phyloP scores from a whole-genome alignment of 1,140 invertebrate genomes.

The Temnothorax curvispinosus region DNA sequence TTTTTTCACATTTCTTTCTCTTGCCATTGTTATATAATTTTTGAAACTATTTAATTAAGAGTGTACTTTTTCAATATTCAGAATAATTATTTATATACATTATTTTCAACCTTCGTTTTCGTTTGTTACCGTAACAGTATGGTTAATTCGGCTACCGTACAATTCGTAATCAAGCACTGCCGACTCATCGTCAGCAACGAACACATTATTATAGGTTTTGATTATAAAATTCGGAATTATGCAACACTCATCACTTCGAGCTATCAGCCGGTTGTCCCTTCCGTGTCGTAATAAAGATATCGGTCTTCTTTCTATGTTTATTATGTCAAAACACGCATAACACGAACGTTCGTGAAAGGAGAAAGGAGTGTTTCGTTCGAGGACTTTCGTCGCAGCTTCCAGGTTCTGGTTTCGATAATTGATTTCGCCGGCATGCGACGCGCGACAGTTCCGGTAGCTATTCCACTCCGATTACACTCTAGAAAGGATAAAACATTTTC shows the following conservation, averaged over 20 bases:
- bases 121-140: background rate
- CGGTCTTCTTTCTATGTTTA: background rate
- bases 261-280: background rate
- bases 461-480: background rate
- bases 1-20: background rate
- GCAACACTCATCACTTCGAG: background rate
- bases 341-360: background rate
- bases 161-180: background rate
- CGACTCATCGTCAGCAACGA: background rate
- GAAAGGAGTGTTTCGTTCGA: constrained; percentile 7
- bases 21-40: background rate
- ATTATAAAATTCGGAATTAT: background rate
- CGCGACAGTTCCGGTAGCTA: background rate
- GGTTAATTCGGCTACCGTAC: background rate
- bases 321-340: constrained; percentile 13
- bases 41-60: background rate
- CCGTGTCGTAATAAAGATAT: background rate
- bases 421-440: background rate
- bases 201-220: background rate
- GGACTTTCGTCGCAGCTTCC: background rate
- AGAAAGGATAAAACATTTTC: constrained; percentile 26
- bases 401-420: constrained; percentile 24
- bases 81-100: background rate
- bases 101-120: background rate
- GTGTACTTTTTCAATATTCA: background rate